phyloP scores from a whole-genome alignment of 2,888 invertebrate genomes.

The Apoderus coryli region DNA sequence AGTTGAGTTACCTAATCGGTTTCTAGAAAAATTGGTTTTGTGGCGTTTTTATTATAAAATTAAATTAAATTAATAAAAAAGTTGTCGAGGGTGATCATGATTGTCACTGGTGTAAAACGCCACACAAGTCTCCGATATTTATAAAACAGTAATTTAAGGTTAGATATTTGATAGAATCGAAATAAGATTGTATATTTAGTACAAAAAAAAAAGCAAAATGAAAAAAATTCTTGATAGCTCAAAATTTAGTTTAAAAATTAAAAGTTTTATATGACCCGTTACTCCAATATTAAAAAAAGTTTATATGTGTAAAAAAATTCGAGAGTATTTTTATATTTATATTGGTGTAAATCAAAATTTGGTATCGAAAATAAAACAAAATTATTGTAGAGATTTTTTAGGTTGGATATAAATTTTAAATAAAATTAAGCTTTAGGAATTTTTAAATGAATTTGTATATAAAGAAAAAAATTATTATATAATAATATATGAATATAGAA shows the following conservation, averaged over 20 bases:
- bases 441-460: slow-evolving; percentile 56
- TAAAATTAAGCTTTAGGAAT: slow-evolving; percentile 52
- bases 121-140: slow-evolving; percentile 32
- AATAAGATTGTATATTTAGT: slow-evolving; percentile 35
- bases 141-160: slow-evolving; percentile 31
- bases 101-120: slow-evolving; percentile 33
- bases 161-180: slow-evolving; percentile 36
- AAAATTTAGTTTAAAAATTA: slow-evolving; percentile 33
- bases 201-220: slow-evolving; percentile 27
- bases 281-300: too few relatives aligned
- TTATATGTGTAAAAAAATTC: slow-evolving; percentile 37
- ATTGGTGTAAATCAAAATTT: slow-evolving; percentile 39
- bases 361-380: slow-evolving; percentile 35
- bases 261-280: too few relatives aligned
- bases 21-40: too few relatives aligned
- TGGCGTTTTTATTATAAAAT: too few relatives aligned
- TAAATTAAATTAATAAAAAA: too few relatives aligned
- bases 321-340: slow-evolving; percentile 38
- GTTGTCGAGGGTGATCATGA: slow-evolving; percentile 31
- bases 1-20: too few relatives aligned
- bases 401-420: slow-evolving; percentile 36
- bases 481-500: slow-evolving; percentile 35
- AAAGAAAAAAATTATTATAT: slow-evolving; percentile 48
- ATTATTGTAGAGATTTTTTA: slow-evolving; percentile 35
- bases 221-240: slow-evolving; percentile 35